Evolutionary conservation across 2,888 invertebrate genomes (phyloP).

Genomic region (Phortica okadai): DNA sequence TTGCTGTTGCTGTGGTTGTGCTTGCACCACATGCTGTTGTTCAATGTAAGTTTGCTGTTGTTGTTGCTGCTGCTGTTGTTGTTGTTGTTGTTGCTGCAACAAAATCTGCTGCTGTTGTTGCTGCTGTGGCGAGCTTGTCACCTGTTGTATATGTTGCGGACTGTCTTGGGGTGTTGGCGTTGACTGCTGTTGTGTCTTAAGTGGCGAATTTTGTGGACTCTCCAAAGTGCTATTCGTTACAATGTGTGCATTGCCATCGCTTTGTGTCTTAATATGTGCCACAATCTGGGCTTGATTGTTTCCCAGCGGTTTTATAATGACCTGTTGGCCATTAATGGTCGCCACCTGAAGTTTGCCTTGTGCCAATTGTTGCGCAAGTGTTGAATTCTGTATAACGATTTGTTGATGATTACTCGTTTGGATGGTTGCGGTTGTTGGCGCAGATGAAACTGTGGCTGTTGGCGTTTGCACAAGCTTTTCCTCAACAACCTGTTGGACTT

Average conservation of each 20-base stretch:
- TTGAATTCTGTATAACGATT: slow-evolving; percentile 87
- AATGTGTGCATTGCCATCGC: slow-evolving; percentile 76
- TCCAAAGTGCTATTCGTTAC: slow-evolving; percentile 72
- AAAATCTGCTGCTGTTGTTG: slow-evolving; percentile 42
- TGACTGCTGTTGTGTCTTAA: slow-evolving; percentile 53
- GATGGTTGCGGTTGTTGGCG: slow-evolving; percentile 47
- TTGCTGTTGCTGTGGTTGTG: slow-evolving; percentile 48
- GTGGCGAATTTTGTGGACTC: slow-evolving; percentile 58
- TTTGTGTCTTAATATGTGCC: slow-evolving; percentile 82
- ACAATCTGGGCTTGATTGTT: slow-evolving; percentile 88
- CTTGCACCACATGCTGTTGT: slow-evolving; percentile 43
- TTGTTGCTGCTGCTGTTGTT: slow-evolving; percentile 42
- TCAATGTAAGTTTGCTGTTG: slow-evolving; percentile 41
- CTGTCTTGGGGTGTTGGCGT: slow-evolving; percentile 46
- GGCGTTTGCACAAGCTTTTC: slow-evolving; percentile 59
- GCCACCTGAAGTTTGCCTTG: slow-evolving; percentile 90
- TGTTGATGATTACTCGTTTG: slow-evolving; percentile 76
- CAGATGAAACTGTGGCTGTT: slow-evolving; percentile 73
- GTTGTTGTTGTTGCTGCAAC: slow-evolving; percentile 33
- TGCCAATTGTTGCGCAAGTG: slow-evolving; percentile 87
- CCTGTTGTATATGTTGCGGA: slow-evolving; percentile 50
- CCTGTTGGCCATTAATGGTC: slow-evolving; percentile 90
- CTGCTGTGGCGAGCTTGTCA: slow-evolving; percentile 47
- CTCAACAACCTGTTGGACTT: slow-evolving; percentile 50
- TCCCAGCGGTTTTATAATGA: slow-evolving; percentile 86